These are phyloP conservation scores for Diplodus puntazzo DNA, from an alignment of 2,797 vertebrate genomes.

Conservation along the genomic window DNA sequence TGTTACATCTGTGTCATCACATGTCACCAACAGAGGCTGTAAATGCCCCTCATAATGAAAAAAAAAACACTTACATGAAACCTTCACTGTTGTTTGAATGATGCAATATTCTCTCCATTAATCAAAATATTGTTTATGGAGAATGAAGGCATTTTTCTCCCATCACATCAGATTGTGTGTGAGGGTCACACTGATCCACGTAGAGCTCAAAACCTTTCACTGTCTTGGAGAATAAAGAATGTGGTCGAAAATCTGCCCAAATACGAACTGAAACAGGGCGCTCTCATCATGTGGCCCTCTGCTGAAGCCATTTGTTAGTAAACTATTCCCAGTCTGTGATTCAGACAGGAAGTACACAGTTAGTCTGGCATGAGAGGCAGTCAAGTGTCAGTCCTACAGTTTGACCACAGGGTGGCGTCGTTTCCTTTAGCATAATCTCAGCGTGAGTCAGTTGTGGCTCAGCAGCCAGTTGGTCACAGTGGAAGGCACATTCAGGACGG, in stretches of 20 bases:
- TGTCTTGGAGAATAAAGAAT: constrained; percentile 1
- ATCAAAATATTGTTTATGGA: constrained; percentile 3
- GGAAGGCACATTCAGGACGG: constrained; percentile 82
- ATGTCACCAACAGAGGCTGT: constrained; percentile 12
- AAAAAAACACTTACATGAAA: constrained; percentile 12
- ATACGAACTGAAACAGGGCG: not conserved
- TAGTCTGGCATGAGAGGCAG: constrained; percentile 30
- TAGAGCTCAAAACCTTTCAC: constrained; percentile 2
- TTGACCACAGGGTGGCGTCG: constrained; percentile 66
- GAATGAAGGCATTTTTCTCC: constrained; percentile 16
- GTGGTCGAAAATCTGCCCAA: constrained; percentile 13
- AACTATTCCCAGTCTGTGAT: constrained; percentile 81
- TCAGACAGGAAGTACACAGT: constrained; percentile 53
- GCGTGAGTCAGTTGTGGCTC: constrained; percentile 60
- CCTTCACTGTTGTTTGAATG: constrained; percentile 15
- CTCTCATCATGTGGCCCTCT: constrained; percentile 29
- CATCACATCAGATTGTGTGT: not conserved
- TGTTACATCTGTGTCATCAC: constrained; percentile 12
- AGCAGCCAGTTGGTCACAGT: constrained; percentile 72
- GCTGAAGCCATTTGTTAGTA: constrained; percentile 78
- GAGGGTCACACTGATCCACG: not conserved
- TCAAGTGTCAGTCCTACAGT: constrained; percentile 56
- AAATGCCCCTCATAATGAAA: constrained; percentile 1
- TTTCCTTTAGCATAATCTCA: constrained; percentile 54
- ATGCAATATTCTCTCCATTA: constrained; percentile 1